Evolutionary conservation across 1,140 invertebrate genomes (phyloP), one percentile per base, ranked within the genome.

Genomic region (Temnothorax curvispinosus): DNA sequence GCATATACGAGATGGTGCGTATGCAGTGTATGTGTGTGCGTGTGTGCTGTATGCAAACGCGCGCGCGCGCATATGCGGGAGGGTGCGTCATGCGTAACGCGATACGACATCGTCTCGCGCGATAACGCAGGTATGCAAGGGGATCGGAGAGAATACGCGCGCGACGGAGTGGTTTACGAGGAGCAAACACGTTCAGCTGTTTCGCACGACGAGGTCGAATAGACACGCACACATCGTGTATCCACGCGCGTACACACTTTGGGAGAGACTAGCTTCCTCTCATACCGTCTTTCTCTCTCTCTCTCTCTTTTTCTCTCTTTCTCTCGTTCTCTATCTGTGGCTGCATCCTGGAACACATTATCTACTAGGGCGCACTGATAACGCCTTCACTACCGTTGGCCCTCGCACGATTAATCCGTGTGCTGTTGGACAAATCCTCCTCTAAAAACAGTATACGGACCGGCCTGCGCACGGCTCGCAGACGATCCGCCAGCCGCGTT

Each of bases 271-370:
- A 18, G 50, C n/a, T 47, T 69, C 64, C 86, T 47, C 74, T 87
- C 64, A 56, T 80, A 67, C 41, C 76, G 38, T 27, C 67, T 27
- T 18, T 60, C 62, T 56, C 44, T 9, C 52, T 41, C 35, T 9
- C 35, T 41, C 67, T 54, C 64, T 13, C 38, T 50, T 27, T 69
- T 18, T 52, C 56, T 87, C 85, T 77, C 47, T 64, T 78, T 82
- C 44, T 60, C 50, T 27, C 67, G 21, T 74, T 27, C 27, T 27
- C 84, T 85, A 58, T 90, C 71, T 64, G 82, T 35, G 82, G 72
- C 87, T 90, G 89, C 89, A 91, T 91, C 89, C 89, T 69, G 72
- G 71, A 81, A 86, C 89, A 82, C 89, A 91, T 91, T 91, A 91
- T 91, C 89, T 90, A 77, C 87, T n/a, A 69, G 89, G 77, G 65